Evolutionary conservation across 2,888 invertebrate species (phyloP).

Genomic region (Tipula lateralis): DNA sequence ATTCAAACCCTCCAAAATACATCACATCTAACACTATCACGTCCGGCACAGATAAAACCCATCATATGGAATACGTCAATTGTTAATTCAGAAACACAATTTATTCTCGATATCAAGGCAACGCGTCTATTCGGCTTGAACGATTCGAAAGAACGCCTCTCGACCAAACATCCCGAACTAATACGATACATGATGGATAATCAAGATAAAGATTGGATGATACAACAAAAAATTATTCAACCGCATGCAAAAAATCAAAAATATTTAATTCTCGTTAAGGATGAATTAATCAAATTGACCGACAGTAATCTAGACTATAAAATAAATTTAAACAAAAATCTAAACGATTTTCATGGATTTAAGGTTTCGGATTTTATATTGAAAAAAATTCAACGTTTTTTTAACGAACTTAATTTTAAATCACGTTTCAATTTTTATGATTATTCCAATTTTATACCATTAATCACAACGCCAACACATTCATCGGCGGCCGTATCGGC

Average conservation of each 20-base stretch:
- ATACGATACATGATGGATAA: conserved; percentile 62
- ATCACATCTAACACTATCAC: not conserved
- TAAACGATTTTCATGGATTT: conserved; percentile 46
- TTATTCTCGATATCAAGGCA: conserved; percentile 55
- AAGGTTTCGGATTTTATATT: conserved; percentile 15
- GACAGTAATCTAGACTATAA: conserved; percentile 53
- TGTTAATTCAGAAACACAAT: conserved; percentile 54
- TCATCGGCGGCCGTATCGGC: not conserved
- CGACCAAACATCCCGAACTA: conserved; percentile 60
- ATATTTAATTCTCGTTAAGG: conserved; percentile 57
- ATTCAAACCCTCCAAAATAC: not conserved
- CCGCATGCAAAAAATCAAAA: conserved; percentile 56
- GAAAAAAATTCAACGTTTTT: not conserved
- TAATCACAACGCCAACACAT: not conserved
- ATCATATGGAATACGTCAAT: conserved; percentile 57
- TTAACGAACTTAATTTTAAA: not conserved
- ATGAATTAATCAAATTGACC: conserved; percentile 57
- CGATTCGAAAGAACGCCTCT: conserved; percentile 54
- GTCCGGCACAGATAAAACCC: conserved; percentile 36
- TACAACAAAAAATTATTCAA: conserved; percentile 56
- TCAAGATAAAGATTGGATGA: conserved; percentile 61
- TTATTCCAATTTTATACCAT: conserved; percentile 20
- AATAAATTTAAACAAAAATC: conserved; percentile 45
- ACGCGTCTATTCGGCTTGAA: conserved; percentile 48
- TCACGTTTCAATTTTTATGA: conserved; percentile 25